Conservation (phyloP, 2,888 invertebrate genomes). For the Escarpia spicata region DNA sequence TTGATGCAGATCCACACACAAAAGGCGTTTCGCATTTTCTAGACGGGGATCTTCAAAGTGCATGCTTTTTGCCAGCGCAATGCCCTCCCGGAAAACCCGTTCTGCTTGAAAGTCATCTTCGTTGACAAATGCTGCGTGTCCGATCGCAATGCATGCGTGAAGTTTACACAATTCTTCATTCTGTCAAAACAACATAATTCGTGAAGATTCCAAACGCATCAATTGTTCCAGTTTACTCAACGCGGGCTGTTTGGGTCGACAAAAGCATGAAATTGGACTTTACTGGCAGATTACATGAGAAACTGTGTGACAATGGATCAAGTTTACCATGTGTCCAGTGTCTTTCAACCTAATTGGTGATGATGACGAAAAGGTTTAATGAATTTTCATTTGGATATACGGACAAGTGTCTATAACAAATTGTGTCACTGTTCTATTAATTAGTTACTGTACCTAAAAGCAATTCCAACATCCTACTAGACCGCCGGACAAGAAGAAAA, state of each 20-base stretch:
- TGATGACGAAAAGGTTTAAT: too few species aligned
- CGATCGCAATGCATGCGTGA: neutral
- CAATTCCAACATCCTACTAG: too few species aligned
- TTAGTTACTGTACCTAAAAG: too few species aligned
- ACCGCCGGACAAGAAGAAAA: too few species aligned
- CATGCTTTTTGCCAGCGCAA: neutral
- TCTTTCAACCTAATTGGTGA: too few species aligned
- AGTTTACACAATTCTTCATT: neutral
- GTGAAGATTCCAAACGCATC: neutral
- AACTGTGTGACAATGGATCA: too few species aligned
- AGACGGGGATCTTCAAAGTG: neutral
- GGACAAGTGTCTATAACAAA: too few species aligned
- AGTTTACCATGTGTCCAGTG: too few species aligned
- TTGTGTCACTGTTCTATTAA: too few species aligned
- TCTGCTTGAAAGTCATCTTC: neutral
- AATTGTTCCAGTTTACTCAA: neutral
- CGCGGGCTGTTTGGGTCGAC: neutral
- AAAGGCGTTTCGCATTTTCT: neutral
- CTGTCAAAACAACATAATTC: neutral
- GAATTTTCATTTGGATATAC: too few species aligned
- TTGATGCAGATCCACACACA: neutral
- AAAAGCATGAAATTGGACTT: too few species aligned
- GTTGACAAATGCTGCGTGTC: neutral
- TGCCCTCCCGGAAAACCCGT: neutral
- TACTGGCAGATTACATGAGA: too few species aligned